phyloP scores from a whole-genome alignment of 37 sponge, comb jelly and placozoan genomes.

The Beroe ovata region DNA sequence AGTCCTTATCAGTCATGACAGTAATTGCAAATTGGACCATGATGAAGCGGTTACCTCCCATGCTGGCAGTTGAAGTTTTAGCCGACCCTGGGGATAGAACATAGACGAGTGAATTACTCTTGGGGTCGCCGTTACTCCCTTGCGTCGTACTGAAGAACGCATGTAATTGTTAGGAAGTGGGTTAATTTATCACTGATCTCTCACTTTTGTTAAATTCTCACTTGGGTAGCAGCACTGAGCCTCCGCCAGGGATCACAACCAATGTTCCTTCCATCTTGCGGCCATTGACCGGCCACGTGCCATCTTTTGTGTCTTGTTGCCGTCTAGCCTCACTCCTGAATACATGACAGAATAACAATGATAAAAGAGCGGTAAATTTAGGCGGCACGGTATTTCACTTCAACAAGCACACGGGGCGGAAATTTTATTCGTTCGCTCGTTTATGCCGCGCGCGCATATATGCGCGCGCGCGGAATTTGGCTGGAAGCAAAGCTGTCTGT shows the following conservation, averaged over 20 bases:
- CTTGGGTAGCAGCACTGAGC: constrained; percentile 61
- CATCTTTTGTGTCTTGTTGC: constrained; percentile 9
- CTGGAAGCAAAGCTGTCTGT: constrained; percentile 60
- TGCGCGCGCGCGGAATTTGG: constrained; percentile 35
- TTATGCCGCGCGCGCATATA: too few relatives aligned
- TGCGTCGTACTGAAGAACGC: constrained; percentile 21
- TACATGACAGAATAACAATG: not conserved
- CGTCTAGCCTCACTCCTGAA: constrained; percentile 58
- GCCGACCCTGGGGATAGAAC: constrained; percentile 41
- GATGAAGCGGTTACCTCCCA: constrained; percentile 55
- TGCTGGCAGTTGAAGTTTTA: constrained; percentile 55
- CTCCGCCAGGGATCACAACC: constrained; percentile 47
- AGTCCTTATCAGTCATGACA: too few relatives aligned
- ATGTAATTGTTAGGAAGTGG: not conserved
- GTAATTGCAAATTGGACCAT: too few relatives aligned
- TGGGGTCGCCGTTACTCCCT: not conserved
- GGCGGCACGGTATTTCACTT: too few relatives aligned
- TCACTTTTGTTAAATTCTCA: too few relatives aligned
- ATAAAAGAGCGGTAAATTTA: too few relatives aligned
- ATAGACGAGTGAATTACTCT: constrained; percentile 27
- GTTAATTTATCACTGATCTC: not conserved
- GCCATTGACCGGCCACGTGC: constrained; percentile 22
- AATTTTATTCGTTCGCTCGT: too few relatives aligned
- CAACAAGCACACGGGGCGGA: too few relatives aligned
- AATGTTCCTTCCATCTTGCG: constrained; percentile 59